Percentiles rank a stretch among this genome's conserved stretches.
Conservation (phyloP, 2,888 invertebrate species). For the Drosophila birchii region DNA sequence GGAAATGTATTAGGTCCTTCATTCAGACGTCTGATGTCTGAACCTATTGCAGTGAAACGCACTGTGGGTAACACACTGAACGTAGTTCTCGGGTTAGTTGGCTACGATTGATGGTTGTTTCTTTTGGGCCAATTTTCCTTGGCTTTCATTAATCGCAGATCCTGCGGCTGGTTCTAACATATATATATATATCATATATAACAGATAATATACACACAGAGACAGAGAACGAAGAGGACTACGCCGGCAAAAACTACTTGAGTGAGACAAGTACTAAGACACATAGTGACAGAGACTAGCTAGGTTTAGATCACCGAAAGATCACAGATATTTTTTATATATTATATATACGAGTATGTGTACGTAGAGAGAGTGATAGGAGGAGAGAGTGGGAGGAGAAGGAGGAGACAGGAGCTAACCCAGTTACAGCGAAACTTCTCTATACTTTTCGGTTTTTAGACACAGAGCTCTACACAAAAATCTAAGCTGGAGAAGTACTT, state of each 20-base stretch:
- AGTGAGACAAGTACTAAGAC: constrained; percentile 45
- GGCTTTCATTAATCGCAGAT: constrained; percentile 15
- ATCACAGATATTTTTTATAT: constrained; percentile 13
- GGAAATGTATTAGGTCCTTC: neutral
- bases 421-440: constrained; percentile 22
- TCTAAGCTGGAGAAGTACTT: constrained; percentile 24
- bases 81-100: constrained; percentile 17
- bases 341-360: too few relatives aligned
- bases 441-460: constrained; percentile 14
- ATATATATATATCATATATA: too few relatives aligned
- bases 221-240: constrained; percentile 18
- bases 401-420: constrained; percentile 32
- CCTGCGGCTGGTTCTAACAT: neutral
- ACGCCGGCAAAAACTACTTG: constrained; percentile 12
- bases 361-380: neutral
- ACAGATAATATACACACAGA: constrained; percentile 13
- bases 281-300: constrained; percentile 20
- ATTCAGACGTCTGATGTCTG: neutral
- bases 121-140: constrained; percentile 19
- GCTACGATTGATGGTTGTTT: constrained; percentile 1
- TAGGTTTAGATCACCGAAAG: constrained; percentile 41
- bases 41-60: constrained; percentile 8
- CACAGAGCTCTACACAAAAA: constrained; percentile 32
- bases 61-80: neutral
- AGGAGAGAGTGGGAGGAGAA: neutral